Conservation (phyloP, 2,797 vertebrate genomes). For the Cottoperca gobio region DNA sequence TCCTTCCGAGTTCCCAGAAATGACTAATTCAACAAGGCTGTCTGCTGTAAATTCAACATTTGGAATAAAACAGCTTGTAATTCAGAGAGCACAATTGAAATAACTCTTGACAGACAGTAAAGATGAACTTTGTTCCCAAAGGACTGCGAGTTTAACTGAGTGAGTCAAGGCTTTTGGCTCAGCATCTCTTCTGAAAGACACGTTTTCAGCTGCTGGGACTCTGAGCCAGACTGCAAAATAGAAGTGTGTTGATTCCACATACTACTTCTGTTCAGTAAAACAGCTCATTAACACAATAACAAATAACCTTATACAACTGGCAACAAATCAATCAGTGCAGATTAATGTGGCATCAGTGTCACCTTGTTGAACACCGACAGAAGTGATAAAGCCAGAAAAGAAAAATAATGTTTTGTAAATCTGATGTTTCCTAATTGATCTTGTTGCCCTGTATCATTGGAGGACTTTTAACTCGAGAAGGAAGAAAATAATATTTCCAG, state of each 20-base stretch:
- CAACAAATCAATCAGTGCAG: constrained; percentile 43
- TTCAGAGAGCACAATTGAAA: constrained; percentile 18
- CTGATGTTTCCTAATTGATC: not conserved
- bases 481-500: not conserved
- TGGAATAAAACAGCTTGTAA: constrained; percentile 31
- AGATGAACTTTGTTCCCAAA: constrained; percentile 36
- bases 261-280: constrained; percentile 10
- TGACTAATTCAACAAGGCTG: constrained; percentile 29
- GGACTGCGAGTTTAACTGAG: not conserved
- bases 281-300: constrained; percentile 21
- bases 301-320: not conserved
- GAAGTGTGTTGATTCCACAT: constrained; percentile 11
- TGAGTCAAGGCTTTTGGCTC: constrained; percentile 3
- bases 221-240: not conserved
- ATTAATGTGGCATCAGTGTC: constrained; percentile 23
- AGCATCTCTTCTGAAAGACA: constrained; percentile 6
- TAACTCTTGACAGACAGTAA: constrained; percentile 18
- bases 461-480: not conserved
- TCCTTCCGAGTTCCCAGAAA: constrained; percentile 51
- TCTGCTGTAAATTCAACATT: constrained; percentile 25
- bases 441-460: fast-evolving
- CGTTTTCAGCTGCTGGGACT: constrained; percentile 23
- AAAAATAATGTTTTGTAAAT: not conserved
- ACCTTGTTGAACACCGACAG: constrained; percentile 17
- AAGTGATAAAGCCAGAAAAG: not conserved